These are phyloP conservation scores for Metacarcinus magister DNA, from an alignment of 2,888 invertebrate species.

Conservation along the genomic window DNA sequence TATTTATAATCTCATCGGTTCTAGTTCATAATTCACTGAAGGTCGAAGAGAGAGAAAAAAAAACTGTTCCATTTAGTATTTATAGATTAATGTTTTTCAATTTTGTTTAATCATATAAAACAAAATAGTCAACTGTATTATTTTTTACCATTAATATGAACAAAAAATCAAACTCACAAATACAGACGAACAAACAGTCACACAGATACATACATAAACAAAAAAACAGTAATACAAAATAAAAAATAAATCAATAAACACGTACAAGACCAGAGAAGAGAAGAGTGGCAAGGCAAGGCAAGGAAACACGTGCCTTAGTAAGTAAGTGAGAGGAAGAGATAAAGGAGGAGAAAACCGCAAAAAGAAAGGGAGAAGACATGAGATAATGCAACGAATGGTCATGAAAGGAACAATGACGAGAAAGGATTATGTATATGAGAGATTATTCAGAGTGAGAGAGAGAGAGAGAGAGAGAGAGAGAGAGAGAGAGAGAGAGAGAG, in stretches of 20 bases:
- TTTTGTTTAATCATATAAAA: no score
- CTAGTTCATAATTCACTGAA: no score
- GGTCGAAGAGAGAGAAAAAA: neutral
- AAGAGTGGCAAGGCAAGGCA: neutral
- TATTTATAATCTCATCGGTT: no score
- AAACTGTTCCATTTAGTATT: no score
- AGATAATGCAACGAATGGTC: neutral
- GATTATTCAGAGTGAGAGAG: neutral
- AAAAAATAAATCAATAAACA: neutral
- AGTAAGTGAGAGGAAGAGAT: neutral
- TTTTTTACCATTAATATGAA: no score
- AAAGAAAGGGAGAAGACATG: neutral
- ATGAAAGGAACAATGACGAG: neutral
- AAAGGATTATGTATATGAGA: neutral
- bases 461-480: neutral
- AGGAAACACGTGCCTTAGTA: neutral
- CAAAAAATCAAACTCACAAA: neutral
- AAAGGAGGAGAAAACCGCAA: neutral
- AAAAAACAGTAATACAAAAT: neutral
- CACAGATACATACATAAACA: neutral
- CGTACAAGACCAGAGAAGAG: neutral
- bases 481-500: constrained; percentile 45
- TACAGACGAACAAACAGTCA: neutral
- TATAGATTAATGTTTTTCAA: no score
- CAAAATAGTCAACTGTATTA: no score